A percentile compares a stretch with the other conserved stretches of the same genome.
Conservation (phyloP, 2,888 invertebrate genomes). For the Cloeon dipterum region DNA sequence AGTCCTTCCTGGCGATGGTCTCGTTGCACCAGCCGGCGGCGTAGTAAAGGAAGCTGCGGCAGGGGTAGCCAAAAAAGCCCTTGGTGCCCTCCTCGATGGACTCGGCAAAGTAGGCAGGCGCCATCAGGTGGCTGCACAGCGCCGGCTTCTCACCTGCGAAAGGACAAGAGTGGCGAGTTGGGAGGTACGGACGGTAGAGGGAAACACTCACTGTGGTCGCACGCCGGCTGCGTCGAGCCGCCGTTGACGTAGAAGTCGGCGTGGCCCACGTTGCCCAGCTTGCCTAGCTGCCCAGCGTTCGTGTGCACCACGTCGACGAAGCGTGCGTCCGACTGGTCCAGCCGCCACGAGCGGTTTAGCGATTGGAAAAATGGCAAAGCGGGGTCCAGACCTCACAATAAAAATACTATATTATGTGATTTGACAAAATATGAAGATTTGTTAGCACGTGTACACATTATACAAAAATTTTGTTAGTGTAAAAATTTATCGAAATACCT, state of each 20-base stretch:
- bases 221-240: constrained; percentile 42
- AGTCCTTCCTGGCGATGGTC: constrained; percentile 13
- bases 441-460: too few species aligned
- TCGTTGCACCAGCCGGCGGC: constrained; percentile 7
- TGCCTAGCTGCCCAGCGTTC: constrained; percentile 42
- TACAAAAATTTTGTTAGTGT: too few species aligned
- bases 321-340: constrained; percentile 35
- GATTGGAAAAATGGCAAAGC: constrained; percentile 39
- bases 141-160: too few species aligned
- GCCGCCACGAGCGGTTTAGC: constrained; percentile 21
- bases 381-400: constrained; percentile 34
- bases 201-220: too few species aligned
- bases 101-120: constrained; percentile 9
- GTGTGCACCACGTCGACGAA: constrained; percentile 52
- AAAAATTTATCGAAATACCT: too few species aligned
- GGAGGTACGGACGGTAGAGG: too few species aligned
- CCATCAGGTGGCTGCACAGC: constrained; percentile 8
- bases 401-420: too few species aligned
- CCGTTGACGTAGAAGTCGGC: constrained; percentile 52
- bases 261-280: constrained; percentile 37
- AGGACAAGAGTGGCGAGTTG: too few species aligned
- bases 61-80: constrained; percentile 7
- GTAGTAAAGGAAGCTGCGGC: constrained; percentile 6
- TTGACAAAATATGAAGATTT: too few species aligned
- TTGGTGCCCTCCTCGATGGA: constrained; percentile 7